Evolutionary conservation across 1,140 invertebrate genomes (phyloP).

Genomic region (Bombus confusus): DNA sequence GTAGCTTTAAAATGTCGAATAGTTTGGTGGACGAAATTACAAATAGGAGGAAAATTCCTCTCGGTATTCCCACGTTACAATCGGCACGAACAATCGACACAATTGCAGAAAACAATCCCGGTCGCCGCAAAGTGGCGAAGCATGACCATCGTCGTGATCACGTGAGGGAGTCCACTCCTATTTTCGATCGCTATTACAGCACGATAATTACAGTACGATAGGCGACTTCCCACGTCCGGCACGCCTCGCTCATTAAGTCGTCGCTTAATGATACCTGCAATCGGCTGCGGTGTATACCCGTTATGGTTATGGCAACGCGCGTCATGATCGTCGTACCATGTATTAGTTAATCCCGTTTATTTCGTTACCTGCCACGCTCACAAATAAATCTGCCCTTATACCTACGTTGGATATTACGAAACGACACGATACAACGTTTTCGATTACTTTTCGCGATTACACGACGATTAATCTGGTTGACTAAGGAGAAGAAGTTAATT

Average conservation of each 20-base stretch:
- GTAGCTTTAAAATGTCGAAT: not conserved
- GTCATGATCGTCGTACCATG: conserved; percentile 42
- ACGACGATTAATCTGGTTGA: not conserved
- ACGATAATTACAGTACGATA: conserved; percentile 70
- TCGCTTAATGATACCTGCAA: conserved; percentile 75
- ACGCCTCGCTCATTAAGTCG: conserved; percentile 76
- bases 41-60: not conserved
- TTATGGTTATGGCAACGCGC: conserved; percentile 43
- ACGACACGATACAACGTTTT: not conserved
- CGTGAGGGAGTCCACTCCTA: conserved; percentile 63
- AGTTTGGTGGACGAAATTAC: not conserved
- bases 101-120: conserved; percentile 18
- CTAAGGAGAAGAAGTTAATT: not conserved
- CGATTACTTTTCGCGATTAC: not conserved
- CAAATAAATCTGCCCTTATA: not conserved
- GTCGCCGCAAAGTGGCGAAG: conserved; percentile 13
- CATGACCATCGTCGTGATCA: conserved; percentile 46
- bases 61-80: conserved; percentile 22
- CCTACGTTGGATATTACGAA: too few relatives aligned
- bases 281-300: conserved; percentile 33
- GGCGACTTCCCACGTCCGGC: conserved; percentile 73
- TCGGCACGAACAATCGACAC: not conserved
- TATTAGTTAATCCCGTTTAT: conserved; percentile 52
- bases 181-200: conserved; percentile 69
- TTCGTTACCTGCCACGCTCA: not conserved